A percentile compares a stretch with the other conserved stretches of the same genome.
Evolutionary conservation across 2,888 invertebrate species (phyloP).

Genomic region (Aproaerema taeniolella): DNA sequence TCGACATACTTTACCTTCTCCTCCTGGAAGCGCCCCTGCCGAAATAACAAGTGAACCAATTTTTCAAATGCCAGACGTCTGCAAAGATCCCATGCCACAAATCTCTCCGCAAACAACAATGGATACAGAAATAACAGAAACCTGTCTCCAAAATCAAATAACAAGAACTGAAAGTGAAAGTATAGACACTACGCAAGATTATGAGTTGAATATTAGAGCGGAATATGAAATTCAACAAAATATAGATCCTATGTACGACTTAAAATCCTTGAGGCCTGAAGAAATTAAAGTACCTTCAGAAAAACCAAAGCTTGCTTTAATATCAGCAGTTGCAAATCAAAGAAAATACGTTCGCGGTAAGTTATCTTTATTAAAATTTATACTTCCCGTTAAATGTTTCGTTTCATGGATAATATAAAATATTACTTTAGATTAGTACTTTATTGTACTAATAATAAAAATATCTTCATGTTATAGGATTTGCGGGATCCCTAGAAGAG

Average conservation of each 20-base stretch:
- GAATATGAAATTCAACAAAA: constrained; percentile 48
- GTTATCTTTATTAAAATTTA: constrained; percentile 9
- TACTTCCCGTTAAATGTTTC: no score
- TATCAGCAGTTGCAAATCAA: constrained; percentile 78
- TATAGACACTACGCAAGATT: constrained; percentile 28
- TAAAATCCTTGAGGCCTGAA: constrained; percentile 65
- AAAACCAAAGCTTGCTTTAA: constrained; percentile 74
- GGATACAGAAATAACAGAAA: constrained; percentile 28
- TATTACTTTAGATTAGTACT: no score
- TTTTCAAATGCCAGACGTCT: constrained; percentile 53
- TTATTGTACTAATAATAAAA: constrained; percentile 16
- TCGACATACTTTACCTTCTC: constrained; percentile 88
- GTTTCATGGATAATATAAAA: no score
- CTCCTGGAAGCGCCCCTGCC: constrained; percentile 77
- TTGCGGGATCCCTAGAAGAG: constrained; percentile 81
- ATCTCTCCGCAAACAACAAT: constrained; percentile 27
- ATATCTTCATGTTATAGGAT: constrained; percentile 8
- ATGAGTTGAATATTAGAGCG: constrained; percentile 41
- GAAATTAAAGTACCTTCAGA: constrained; percentile 74
- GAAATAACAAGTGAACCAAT: constrained; percentile 44
- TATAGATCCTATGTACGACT: constrained; percentile 49
- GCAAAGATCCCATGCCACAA: constrained; percentile 27
- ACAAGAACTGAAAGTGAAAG: constrained; percentile 28
- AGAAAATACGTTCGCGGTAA: constrained; percentile 76
- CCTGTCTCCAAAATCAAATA: constrained; percentile 33